These are phyloP conservation scores for Ciona savignyi DNA, from an alignment of 23 tunicate species.

Conservation along the genomic window DNA sequence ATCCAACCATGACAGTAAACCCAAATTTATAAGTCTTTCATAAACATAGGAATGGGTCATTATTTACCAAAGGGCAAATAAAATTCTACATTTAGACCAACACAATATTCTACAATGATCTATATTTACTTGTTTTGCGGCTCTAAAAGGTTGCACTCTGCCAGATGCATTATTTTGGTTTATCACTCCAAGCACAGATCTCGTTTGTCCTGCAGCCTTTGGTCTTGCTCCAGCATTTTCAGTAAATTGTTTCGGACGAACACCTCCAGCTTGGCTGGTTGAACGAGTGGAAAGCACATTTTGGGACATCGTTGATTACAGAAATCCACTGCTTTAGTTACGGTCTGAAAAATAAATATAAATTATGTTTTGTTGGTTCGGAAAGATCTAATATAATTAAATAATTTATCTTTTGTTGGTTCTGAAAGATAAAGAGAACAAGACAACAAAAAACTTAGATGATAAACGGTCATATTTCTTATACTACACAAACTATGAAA, in stretches of 20 bases:
- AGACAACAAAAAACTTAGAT: too few species aligned
- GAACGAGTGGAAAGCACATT: slow-evolving; percentile 13
- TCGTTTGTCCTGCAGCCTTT: not conserved
- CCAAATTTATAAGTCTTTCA: too few species aligned
- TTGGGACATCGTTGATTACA: slow-evolving; percentile 1
- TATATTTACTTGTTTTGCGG: slow-evolving; percentile 72
- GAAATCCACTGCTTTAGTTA: not conserved
- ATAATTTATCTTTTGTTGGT: too few species aligned
- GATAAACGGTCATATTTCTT: too few species aligned
- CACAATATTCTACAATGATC: not conserved
- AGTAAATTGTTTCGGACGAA: slow-evolving; percentile 13
- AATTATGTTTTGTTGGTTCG: too few species aligned
- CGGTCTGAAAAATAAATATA: not conserved
- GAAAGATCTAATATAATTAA: too few species aligned
- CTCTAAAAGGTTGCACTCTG: slow-evolving; percentile 81
- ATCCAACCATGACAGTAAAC: too few species aligned
- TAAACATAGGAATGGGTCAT: too few species aligned
- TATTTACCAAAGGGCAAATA: too few species aligned
- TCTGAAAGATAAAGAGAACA: too few species aligned
- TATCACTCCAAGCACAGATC: slow-evolving; percentile 44
- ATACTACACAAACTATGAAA: too few species aligned
- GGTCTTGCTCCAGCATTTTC: slow-evolving; percentile 5
- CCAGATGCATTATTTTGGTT: slow-evolving; percentile 48
- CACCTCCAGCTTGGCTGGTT: not conserved
- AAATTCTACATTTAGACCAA: too few species aligned